A percentile compares a stretch with the other conserved stretches of the same genome.
Conservation (phyloP, 1,140 invertebrate species). For the Proales similis region DNA sequence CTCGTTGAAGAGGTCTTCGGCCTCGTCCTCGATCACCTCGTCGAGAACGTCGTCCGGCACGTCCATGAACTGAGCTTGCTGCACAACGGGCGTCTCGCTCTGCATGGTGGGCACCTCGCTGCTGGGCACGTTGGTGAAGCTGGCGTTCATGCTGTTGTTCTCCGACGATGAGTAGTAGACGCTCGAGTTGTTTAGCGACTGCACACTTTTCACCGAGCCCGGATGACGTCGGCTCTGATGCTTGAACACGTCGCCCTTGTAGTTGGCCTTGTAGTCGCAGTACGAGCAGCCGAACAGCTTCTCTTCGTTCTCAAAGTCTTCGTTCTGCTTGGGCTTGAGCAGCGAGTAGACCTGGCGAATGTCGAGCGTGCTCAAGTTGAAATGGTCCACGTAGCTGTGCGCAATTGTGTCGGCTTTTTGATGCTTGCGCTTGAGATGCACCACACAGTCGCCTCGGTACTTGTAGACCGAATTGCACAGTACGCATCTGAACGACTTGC, state of each 20-base stretch:
- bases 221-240: slow-evolving; percentile 35
- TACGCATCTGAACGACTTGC: slow-evolving; percentile 32
- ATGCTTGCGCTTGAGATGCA: slow-evolving; percentile 36
- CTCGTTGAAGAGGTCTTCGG: slow-evolving; percentile 35
- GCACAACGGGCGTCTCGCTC: neutral
- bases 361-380: slow-evolving; percentile 14
- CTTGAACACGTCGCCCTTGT: slow-evolving; percentile 33
- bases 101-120: neutral
- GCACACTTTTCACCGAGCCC: slow-evolving; percentile 25
- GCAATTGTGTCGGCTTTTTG: slow-evolving; percentile 25
- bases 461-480: slow-evolving; percentile 28
- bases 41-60: neutral
- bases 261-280: slow-evolving; percentile 36
- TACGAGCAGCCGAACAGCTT: slow-evolving; percentile 32
- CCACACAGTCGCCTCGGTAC: slow-evolving; percentile 36
- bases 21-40: neutral
- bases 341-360: slow-evolving; percentile 26
- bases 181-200: slow-evolving; percentile 1
- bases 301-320: slow-evolving; percentile 16
- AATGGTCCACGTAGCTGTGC: slow-evolving; percentile 27
- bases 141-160: slow-evolving; percentile 29
- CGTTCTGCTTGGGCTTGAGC: slow-evolving; percentile 24
- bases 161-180: neutral
- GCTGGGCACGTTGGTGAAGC: too few relatives aligned
- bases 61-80: neutral